Evolutionary conservation across 2,888 invertebrate genomes (phyloP), one percentile per base, ranked within the genome.

Genomic region (Synanthedon tipuliformis): DNA sequence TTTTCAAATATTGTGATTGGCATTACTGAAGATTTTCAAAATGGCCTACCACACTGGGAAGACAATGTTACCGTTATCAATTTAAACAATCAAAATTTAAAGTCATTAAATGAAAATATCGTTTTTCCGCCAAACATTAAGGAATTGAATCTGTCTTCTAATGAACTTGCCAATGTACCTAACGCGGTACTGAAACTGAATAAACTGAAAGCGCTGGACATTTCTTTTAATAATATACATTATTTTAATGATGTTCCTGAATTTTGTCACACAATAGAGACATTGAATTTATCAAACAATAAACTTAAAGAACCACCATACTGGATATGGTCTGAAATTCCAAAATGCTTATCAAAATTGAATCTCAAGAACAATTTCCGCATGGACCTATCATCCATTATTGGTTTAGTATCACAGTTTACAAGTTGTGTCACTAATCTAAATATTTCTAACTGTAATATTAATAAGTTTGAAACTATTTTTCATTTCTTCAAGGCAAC

Each of bases 241-340:
- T 71, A 64, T 64, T 86, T 84, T 49, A 71, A 83, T 52, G 69
- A 76, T 1, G 64, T 57, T 1, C 87, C 87, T 3, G 64, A 57
- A 5, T 88, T 81, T 60, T 78, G 72, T 55, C 64, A 81, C 16
- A 64, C 60, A 12, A 58, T 88, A 57, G 70, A 79, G 64, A 52
- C 54, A 2, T 59, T 87, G 18, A 68, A 78, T 61, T 48, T 88
- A 51, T 71, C 78, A 12, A 64, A 74, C 57, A 88, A 88, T 57
- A 55, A 58, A 5, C 63, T 88, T 16, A 50, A 56, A 12, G 65
- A 72, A 8, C 82, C 80, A 18, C 87, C 87, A 4, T 67, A 66
- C 45, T 88, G 87, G 87, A 56, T 87, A 50, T 88, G 83, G 84
- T 53, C 62, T 2, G 66, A 75, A 54, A 59, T 59, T 27, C 75